Evolutionary conservation across 2,888 invertebrate species (phyloP), one percentile per base, ranked within the genome.

Genomic region (Sesia apiformis): DNA sequence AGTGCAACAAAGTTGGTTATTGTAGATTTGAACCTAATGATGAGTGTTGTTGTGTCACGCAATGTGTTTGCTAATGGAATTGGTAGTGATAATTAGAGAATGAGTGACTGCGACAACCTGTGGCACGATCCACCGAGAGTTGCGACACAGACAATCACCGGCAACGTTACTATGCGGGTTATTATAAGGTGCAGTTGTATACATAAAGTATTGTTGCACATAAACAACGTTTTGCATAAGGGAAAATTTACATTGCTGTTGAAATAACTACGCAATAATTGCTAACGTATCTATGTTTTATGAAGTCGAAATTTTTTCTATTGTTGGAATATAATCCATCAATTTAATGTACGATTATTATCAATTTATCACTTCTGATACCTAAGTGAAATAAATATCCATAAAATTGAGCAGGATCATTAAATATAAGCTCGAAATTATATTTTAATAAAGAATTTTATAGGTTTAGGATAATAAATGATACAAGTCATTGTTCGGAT

Each of bases 101-200:
- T 76, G 63, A 73, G 72, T 65, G 68, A 67, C 69, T 72, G 73
- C 70, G 66, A 66, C 71, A 61, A 64, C 57, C 57, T 55, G 58
- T 60, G 57, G 62, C 68, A 56, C 55, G 53, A 55, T 55, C 56
- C 57, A 52, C 53, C 53, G 58, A 23, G 23, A 56, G 74, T 76
- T 77, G 72, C 78, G 69, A 72, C 72, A 81, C 64, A 64, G 66
- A 70, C 75, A 78, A 79, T 77, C 78, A 66, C 68, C 69, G 71
- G 68, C 67, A 55, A 68, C 69, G 69, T 67, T 64, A 74, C 77
- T 76, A 88, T 88, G 88, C 88, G 88, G 88, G 88, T 82, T 73
- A 81, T 84, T 84, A 84, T 78, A 69, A 73, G 69, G 66, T 72
- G 76, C 71, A 74, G 67, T 77, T 77, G 51, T 51, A 51, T 39